Conservation (phyloP, 2,888 invertebrate genomes). For the Octonoba sinensis region DNA sequence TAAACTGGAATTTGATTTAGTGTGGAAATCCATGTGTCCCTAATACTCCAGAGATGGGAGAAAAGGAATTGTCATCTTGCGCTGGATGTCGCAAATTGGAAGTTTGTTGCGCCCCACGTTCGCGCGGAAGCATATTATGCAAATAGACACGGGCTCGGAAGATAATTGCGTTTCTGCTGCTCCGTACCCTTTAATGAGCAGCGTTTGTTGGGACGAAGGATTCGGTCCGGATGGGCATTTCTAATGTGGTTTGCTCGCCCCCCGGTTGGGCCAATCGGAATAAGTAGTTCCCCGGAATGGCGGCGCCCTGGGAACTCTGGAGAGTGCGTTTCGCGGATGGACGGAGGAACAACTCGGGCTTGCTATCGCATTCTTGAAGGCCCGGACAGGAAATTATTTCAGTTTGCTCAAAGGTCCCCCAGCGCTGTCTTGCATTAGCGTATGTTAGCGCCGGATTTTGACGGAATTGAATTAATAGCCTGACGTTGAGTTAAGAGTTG, state of each 20-base stretch:
- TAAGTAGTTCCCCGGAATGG: too few species aligned
- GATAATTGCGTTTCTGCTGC: constrained; percentile 39
- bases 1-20: constrained; percentile 35
- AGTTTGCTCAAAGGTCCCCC: too few species aligned
- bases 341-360: too few species aligned
- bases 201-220: constrained; percentile 33
- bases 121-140: constrained; percentile 27
- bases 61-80: constrained; percentile 5
- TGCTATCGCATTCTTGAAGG: too few species aligned
- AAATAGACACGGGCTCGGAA: constrained; percentile 27
- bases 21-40: neutral
- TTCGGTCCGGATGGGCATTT: constrained; percentile 16
- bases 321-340: too few species aligned
- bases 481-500: too few species aligned
- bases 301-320: too few species aligned
- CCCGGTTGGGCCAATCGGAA: too few species aligned
- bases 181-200: constrained; percentile 27
- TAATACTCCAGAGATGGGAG: constrained; percentile 1
- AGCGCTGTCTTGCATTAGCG: too few species aligned
- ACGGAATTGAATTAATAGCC: too few species aligned
- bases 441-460: too few species aligned
- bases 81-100: constrained; percentile 33
- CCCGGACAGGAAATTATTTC: too few species aligned
- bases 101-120: constrained; percentile 39
- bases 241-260: constrained; percentile 24